Conservation (phyloP, 2,888 invertebrate genomes). For the Ectemnius continuus region DNA sequence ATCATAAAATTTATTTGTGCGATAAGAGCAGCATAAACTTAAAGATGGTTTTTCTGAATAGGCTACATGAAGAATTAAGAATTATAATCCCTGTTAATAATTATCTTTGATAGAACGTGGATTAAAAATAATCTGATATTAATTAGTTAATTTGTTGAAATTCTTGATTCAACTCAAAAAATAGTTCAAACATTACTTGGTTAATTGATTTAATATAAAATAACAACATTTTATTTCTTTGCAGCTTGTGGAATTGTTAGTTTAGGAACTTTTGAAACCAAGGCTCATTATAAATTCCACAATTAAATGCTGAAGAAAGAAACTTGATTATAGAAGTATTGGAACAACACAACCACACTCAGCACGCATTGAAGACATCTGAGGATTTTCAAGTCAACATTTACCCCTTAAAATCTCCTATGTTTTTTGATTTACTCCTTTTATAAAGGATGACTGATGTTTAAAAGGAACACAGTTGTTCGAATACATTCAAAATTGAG, state of each 20-base stretch:
- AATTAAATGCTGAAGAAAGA: constrained; percentile 73
- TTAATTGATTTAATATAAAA: no score
- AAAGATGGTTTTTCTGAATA: no score
- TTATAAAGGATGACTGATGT: constrained; percentile 73
- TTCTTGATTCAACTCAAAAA: no score
- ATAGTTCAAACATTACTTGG: no score
- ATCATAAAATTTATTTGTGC: no score
- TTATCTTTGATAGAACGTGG: no score
- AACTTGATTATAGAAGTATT: constrained; percentile 71
- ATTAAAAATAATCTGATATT: no score
- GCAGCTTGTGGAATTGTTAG: constrained; percentile 84
- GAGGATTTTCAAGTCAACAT: constrained; percentile 85
- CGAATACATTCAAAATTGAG: constrained; percentile 68
- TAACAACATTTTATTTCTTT: constrained; percentile 68
- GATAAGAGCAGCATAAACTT: no score
- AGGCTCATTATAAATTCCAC: constrained; percentile 78
- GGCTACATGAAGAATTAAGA: no score
- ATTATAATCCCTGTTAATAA: not conserved
- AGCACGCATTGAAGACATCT: constrained; percentile 95
- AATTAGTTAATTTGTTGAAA: no score
- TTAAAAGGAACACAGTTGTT: constrained; percentile 71
- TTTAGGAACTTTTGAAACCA: constrained; percentile 78
- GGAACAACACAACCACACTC: constrained; percentile 84
- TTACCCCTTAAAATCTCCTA: constrained; percentile 72
- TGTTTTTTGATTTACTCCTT: constrained; percentile 73